These are phyloP conservation scores for Lissocephala sabroskyi DNA, from an alignment of 2,888 invertebrate genomes.

Conservation along the genomic window DNA sequence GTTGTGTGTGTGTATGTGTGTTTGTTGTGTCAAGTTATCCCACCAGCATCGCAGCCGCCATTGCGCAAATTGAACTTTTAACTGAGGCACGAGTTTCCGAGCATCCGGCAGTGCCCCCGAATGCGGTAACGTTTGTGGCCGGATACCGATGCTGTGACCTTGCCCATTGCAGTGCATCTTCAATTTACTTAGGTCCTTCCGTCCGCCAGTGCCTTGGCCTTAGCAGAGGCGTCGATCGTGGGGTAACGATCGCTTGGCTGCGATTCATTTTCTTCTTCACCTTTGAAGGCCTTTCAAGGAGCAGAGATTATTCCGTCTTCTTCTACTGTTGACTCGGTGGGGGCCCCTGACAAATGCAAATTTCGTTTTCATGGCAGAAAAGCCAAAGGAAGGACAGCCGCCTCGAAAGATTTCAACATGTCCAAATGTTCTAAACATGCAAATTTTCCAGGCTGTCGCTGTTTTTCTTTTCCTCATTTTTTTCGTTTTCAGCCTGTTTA, in stretches of 20 bases:
- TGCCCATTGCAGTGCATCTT: conserved; percentile 41
- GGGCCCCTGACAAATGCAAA: conserved; percentile 59
- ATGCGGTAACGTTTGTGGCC: conserved; percentile 32
- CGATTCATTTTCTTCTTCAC: no score
- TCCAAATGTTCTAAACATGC: conserved; percentile 62
- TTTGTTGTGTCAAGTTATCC: conserved; percentile 26
- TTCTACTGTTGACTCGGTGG: no score
- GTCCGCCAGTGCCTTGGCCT: conserved; percentile 48
- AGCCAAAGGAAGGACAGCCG: conserved; percentile 40
- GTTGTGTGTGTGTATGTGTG: conserved; percentile 12
- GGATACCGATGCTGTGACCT: conserved; percentile 49
- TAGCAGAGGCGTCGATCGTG: no score
- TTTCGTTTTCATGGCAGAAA: conserved; percentile 39
- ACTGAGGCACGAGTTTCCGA: conserved; percentile 49
- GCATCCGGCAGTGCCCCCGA: conserved; percentile 57
- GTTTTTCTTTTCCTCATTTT: conserved; percentile 17
- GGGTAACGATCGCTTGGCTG: no score
- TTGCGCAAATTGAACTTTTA: conserved; percentile 69
- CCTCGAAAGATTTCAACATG: conserved; percentile 64
- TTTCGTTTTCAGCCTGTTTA: conserved; percentile 16
- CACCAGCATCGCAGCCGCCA: conserved; percentile 23
- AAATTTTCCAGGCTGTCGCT: conserved; percentile 68
- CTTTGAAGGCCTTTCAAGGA: no score
- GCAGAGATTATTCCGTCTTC: no score
- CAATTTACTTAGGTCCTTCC: conserved; percentile 63